These are phyloP conservation scores for Hydrophis major DNA, from an alignment of 2,797 vertebrate genomes.

Conservation along the genomic window DNA sequence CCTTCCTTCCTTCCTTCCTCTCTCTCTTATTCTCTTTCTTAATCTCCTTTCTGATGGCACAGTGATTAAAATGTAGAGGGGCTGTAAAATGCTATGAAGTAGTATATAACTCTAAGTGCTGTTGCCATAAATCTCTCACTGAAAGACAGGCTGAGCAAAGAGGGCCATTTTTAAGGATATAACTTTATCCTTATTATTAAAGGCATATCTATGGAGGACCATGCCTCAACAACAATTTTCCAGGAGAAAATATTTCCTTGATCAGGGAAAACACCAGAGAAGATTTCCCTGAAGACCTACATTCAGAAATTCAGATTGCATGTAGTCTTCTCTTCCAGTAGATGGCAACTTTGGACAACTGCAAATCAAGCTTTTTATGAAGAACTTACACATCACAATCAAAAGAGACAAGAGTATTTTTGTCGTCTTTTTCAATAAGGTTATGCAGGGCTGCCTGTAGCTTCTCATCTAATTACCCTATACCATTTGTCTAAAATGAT, in stretches of 20 bases:
- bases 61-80: too few relatives aligned
- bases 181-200: neutral
- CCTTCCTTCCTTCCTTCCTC: too few relatives aligned
- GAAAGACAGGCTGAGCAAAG: neutral
- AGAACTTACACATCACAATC: neutral
- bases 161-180: neutral
- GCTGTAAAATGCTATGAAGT: too few relatives aligned
- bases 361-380: neutral
- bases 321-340: neutral
- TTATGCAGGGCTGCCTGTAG: neutral
- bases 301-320: accelerated
- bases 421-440: neutral
- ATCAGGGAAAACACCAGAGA: neutral
- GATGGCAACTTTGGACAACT: neutral
- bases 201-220: neutral
- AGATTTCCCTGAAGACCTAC: neutral
- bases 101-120: too few relatives aligned
- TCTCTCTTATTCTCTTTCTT: too few relatives aligned
- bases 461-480: neutral
- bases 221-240: neutral
- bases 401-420: neutral
- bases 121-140: too few relatives aligned
- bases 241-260: neutral
- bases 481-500: too few relatives aligned
- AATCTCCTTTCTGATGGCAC: too few relatives aligned